Evolutionary conservation across 2,888 invertebrate genomes (phyloP), one percentile per base, ranked within the genome.

Genomic region (Drosophila ezoana): DNA sequence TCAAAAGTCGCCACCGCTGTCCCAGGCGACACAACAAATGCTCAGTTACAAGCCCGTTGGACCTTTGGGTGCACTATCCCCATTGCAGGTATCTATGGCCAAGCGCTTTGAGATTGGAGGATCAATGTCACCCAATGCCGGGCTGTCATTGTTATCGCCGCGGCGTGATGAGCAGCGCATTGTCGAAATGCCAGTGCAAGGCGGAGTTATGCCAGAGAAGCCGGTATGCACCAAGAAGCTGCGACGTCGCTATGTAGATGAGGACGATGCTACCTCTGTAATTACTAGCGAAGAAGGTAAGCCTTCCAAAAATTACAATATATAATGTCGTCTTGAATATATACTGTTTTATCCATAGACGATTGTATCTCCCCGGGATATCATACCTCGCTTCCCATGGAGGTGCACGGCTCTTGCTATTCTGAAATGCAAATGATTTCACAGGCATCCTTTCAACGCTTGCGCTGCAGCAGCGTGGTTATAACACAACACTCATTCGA

Each of bases 401-500:
- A 92, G 68, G 92, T 92, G 0, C 92, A 92, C 49, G 92, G 92
- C 6, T 91, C 92, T 0, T 92, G 92, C 60, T 92, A 92, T 67
- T 92, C 92, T 1, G 92, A 92, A 67, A 92, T 92, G 92, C 92
- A 92, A 89, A 92, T 92, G 92, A 92, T 92, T 63, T 92, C 92
- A 4, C 91, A 92, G 43, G 87, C 90, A 14, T 92, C 92, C 1
- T 92, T 90, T 65, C 91, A 92, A 52, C 90, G 91, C 28, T 73
- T 92, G 4, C 90, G 90, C 28, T 92, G 92, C 48, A 89, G 90
- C 16, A 91, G 91, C 53, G 91, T 92, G 1, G 86, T 92, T 2
- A 90, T 92, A 28, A 92, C 92, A 2, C 92, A 92, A 40, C 91
- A 92, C 72, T 92, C 92, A 0, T 92, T 92, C 63, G 92, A 92